These are phyloP conservation scores for Suricata suricatta DNA, from an alignment of 2,113 vertebrate genomes.

Conservation along the genomic window DNA sequence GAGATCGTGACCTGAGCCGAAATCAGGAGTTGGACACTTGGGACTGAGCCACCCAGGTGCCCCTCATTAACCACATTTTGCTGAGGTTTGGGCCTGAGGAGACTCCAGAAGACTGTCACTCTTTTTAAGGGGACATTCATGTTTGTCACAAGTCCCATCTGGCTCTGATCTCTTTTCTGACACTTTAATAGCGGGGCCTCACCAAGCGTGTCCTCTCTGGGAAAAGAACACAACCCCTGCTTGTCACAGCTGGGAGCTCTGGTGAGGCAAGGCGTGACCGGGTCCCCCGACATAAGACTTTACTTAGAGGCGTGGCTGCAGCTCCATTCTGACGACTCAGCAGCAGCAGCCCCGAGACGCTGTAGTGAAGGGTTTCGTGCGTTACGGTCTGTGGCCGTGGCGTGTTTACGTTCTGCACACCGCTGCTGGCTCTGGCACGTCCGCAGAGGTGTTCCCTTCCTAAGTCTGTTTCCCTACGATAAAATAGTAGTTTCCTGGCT, in stretches of 20 bases:
- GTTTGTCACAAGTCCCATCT: not conserved
- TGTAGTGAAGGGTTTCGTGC: fast-evolving
- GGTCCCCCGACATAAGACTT: not conserved
- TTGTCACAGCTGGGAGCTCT: not conserved
- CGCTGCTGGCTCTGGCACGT: not conserved
- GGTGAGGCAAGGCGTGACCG: not conserved
- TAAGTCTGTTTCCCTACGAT: not conserved
- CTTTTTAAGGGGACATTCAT: not conserved
- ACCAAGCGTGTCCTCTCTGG: not conserved
- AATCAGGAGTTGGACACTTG: no score
- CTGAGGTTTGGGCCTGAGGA: not conserved
- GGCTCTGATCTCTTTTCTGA: not conserved
- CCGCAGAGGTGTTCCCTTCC: not conserved
- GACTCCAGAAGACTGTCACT: not conserved
- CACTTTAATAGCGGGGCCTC: not conserved
- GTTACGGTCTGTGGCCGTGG: not conserved
- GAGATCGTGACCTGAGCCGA: no score
- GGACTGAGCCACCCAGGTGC: no score
- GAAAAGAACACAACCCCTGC: not conserved
- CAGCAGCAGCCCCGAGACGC: no score
- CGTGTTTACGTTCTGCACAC: not conserved
- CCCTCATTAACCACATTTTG: not conserved
- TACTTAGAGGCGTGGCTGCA: not conserved
- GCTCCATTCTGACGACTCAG: not conserved
- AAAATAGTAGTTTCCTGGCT: not conserved